Conservation (phyloP, 2,113 vertebrate species). For the Etia nguti region DNA sequence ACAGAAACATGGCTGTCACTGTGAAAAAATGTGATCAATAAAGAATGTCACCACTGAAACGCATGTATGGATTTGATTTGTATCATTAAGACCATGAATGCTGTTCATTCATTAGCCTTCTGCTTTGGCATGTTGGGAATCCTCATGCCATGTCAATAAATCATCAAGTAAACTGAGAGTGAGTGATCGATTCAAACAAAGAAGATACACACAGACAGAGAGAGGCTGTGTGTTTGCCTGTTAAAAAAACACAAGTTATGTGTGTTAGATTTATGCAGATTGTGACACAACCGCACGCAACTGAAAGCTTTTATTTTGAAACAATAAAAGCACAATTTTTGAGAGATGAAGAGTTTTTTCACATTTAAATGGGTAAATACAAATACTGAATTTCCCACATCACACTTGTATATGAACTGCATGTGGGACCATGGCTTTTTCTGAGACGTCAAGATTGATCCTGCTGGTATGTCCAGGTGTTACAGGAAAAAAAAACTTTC, state of each 20-base stretch:
- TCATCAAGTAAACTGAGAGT: neutral
- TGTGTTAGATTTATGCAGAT: neutral
- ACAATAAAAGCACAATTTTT: neutral
- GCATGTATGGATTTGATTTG: neutral
- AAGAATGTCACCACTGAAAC: neutral
- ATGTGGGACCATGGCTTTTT: neutral
- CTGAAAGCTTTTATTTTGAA: neutral
- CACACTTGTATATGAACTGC: neutral
- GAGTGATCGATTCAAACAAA: conserved; percentile 10
- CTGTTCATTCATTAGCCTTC: neutral
- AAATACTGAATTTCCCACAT: neutral
- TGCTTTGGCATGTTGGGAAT: conserved; percentile 32
- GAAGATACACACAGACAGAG: neutral
- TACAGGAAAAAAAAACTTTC: neutral
- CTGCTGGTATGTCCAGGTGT: neutral
- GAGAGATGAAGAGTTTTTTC: neutral
- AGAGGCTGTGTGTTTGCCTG: neutral
- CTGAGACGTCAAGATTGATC: neutral
- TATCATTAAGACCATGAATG: neutral
- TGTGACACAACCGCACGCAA: neutral
- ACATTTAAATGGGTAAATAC: neutral
- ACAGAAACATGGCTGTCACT: neutral
- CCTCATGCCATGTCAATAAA: neutral
- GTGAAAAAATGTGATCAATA: neutral
- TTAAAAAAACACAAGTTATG: neutral